A percentile compares a stretch with the other conserved stretches of the same genome.
Conservation (phyloP, 2,797 vertebrate species). For the Gila robusta region DNA sequence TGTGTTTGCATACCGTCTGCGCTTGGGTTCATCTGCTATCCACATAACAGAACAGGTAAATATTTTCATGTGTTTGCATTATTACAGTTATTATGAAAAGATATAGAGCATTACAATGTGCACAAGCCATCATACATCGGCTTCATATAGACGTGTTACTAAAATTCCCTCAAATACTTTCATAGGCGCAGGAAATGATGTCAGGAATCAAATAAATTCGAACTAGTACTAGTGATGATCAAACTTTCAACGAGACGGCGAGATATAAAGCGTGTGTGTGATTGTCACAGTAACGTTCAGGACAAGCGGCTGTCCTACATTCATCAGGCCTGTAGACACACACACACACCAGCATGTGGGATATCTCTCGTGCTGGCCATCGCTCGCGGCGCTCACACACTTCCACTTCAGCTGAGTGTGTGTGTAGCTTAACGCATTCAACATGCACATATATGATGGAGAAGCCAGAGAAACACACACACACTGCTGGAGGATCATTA, state of each 20-base stretch:
- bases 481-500: constrained; percentile 12
- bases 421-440: neutral
- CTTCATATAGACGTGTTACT: neutral
- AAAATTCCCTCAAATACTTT: neutral
- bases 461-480: constrained; percentile 19
- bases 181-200: neutral
- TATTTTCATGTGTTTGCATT: neutral
- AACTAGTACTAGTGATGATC: too few relatives aligned
- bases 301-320: neutral
- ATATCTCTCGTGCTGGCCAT: neutral
- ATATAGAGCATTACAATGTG: too few relatives aligned
- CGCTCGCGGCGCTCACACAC: neutral
- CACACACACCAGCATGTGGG: neutral
- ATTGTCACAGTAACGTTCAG: neutral
- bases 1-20: too few relatives aligned
- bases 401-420: neutral
- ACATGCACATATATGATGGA: constrained; percentile 15
- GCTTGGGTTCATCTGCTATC: too few relatives aligned
- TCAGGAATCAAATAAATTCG: too few relatives aligned
- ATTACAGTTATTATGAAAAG: neutral
- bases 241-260: neutral
- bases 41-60: too few relatives aligned
- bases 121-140: neutral
- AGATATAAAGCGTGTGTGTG: neutral
- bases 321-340: constrained; percentile 5